Conservation (phyloP, 2,888 invertebrate species). For the Luperina nickerlii region DNA sequence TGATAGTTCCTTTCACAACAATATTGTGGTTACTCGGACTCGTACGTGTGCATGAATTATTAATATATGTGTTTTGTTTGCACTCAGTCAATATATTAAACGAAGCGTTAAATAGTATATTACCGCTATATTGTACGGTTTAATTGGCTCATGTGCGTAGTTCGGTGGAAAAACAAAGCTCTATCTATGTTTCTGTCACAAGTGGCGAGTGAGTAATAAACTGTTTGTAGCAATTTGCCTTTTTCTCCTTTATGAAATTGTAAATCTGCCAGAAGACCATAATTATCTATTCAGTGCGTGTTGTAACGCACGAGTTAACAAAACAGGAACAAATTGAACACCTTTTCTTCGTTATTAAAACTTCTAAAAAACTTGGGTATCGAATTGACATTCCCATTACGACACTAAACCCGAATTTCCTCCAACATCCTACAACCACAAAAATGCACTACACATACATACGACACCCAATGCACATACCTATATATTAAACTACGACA, state of each 20-base stretch:
- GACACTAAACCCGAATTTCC: neutral
- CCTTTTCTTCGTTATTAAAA: neutral
- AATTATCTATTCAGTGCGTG: conserved; percentile 24
- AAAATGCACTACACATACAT: neutral
- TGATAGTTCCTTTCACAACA: conserved; percentile 32
- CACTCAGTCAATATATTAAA: conserved; percentile 56
- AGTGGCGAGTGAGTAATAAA: conserved; percentile 16
- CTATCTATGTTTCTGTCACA: conserved; percentile 38
- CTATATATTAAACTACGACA: neutral
- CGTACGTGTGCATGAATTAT: conserved; percentile 63
- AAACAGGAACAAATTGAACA: neutral
- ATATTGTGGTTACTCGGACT: conserved; percentile 32
- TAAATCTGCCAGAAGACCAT: conserved; percentile 24
- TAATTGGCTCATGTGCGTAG: conserved; percentile 47
- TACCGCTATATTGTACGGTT: conserved; percentile 55
- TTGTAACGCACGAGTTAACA: conserved; percentile 23
- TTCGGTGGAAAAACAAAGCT: conserved; percentile 42
- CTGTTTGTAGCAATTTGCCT: conserved; percentile 31
- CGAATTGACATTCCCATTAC: neutral
- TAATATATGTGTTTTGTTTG: conserved; percentile 62
- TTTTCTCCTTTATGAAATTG: conserved; percentile 24
- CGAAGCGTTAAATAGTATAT: conserved; percentile 66
- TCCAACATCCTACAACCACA: neutral
- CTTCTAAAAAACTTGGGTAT: neutral
- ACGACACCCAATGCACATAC: neutral